These are phyloP conservation scores for Anodontia alba DNA, from an alignment of 2,888 invertebrate species.

Conservation along the genomic window DNA sequence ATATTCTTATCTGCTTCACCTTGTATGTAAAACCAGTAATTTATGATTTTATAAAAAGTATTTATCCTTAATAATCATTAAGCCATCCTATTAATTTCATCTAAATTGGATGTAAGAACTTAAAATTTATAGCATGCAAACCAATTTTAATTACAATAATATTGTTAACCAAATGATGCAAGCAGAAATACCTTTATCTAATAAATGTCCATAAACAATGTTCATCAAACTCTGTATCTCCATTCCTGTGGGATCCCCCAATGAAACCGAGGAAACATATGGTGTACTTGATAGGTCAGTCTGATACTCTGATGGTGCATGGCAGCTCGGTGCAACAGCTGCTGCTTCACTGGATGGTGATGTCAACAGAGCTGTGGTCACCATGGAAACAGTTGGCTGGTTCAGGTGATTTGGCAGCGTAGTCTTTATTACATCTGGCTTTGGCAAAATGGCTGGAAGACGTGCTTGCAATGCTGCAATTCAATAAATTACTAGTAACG, in stretches of 20 bases:
- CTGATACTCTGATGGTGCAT: background rate
- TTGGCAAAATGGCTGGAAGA: background rate
- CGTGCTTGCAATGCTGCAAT: background rate
- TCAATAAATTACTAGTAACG: background rate
- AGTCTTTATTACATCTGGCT: background rate
- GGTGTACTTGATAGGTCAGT: background rate
- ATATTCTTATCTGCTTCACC: too few species aligned
- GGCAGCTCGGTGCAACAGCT: background rate
- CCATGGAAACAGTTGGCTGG: background rate
- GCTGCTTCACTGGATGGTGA: background rate
- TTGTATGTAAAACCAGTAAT: too few species aligned
- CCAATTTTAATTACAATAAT: too few species aligned
- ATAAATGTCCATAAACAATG: background rate
- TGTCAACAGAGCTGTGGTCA: background rate
- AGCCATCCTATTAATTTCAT: too few species aligned
- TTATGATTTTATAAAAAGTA: too few species aligned
- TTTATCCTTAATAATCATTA: too few species aligned
- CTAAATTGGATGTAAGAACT: too few species aligned
- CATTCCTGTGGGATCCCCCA: background rate
- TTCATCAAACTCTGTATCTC: constrained; percentile 7
- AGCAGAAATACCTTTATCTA: background rate
- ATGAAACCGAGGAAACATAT: background rate
- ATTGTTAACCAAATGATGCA: too few species aligned
- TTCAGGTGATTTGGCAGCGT: background rate
- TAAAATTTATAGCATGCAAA: too few species aligned